Conservation (phyloP, 2,113 vertebrate genomes). For the Hucho hucho region DNA sequence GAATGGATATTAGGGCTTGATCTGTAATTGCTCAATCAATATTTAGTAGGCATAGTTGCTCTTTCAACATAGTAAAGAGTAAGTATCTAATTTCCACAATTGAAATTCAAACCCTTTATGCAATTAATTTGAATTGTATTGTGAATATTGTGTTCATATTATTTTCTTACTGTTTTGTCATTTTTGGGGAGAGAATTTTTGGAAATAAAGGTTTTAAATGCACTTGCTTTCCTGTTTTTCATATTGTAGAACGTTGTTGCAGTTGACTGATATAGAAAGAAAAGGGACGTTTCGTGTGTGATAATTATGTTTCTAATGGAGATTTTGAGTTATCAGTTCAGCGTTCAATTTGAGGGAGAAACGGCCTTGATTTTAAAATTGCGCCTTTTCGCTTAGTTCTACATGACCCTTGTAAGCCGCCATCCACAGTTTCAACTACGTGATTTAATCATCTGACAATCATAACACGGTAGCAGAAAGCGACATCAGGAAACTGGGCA, state of each 20-base stretch:
- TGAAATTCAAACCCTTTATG: slow-evolving; percentile 21
- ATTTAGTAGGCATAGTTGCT: background rate
- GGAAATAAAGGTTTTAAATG: slow-evolving; percentile 20
- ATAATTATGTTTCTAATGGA: too few relatives aligned
- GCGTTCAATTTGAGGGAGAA: background rate
- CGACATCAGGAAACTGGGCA: slow-evolving; percentile 48
- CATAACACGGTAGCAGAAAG: slow-evolving; percentile 42
- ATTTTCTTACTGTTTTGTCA: slow-evolving; percentile 33
- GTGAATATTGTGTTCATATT: slow-evolving; percentile 20
- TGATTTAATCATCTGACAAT: slow-evolving; percentile 61
- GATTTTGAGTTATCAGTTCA: too few relatives aligned
- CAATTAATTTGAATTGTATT: slow-evolving; percentile 30
- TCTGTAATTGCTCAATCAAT: background rate
- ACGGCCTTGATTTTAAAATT: too few relatives aligned
- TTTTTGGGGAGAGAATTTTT: slow-evolving; percentile 17
- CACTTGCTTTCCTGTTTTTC: background rate
- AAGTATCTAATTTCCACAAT: slow-evolving; percentile 1
- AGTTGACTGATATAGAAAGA: too few relatives aligned
- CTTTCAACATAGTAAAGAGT: background rate
- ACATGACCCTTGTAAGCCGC: slow-evolving; percentile 36
- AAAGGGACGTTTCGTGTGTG: too few relatives aligned
- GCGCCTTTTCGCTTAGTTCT: background rate
- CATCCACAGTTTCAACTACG: slow-evolving; percentile 39
- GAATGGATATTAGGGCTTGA: background rate
- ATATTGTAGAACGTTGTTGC: too few relatives aligned